Evolutionary conservation across 2,888 invertebrate genomes (phyloP), one percentile per base, ranked within the genome.

Genomic region (Oasisia sp.): DNA sequence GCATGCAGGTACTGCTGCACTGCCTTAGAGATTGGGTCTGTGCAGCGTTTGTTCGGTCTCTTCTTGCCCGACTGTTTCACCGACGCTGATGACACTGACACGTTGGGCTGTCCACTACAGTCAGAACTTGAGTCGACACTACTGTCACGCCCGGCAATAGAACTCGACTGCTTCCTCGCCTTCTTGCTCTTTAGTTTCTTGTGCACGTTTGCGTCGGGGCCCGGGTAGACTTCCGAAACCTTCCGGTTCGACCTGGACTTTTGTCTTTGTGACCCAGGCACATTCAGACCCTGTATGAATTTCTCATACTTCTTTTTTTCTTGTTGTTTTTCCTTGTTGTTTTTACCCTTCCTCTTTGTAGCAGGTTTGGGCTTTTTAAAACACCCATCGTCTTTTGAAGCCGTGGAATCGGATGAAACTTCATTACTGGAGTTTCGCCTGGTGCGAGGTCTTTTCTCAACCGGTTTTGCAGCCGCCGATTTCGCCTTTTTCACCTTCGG

Each of bases 11-110:
- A 74, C 74, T 74, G 74, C 27, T 74, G 74, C 74, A 74, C 74
- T 27, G 74, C 74, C 27, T 74, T 74, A 27, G 74, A 74, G 74
- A 74, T 74, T 19, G 74, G 74, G 74, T 74, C 74, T 7, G 74
- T 27, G 74, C 74, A 74, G 74, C 74, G 74, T 74, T 74, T 74
- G 74, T 74, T 74, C 27, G 74, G 74, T 27, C 74, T 3, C 74
- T 74, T 74, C 74, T 74, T 74, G 74, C 74, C 27, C 27, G 74
- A 74, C 74, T 74, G 74, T 74, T 74, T 74, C 74, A 74, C 74
- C n/a, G 74, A 74, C 74, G 74, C 19, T n/a, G 74, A 74, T 7
- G 74, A 74, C 74, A 74, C 74, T 0, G 74, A 74, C 74, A 74
- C 27, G 27, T 74, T 27, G 7, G 74, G 74, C n/a, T n/a, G 74